Conservation (phyloP, 2,797 vertebrate species). For the Buceros bicornis region DNA sequence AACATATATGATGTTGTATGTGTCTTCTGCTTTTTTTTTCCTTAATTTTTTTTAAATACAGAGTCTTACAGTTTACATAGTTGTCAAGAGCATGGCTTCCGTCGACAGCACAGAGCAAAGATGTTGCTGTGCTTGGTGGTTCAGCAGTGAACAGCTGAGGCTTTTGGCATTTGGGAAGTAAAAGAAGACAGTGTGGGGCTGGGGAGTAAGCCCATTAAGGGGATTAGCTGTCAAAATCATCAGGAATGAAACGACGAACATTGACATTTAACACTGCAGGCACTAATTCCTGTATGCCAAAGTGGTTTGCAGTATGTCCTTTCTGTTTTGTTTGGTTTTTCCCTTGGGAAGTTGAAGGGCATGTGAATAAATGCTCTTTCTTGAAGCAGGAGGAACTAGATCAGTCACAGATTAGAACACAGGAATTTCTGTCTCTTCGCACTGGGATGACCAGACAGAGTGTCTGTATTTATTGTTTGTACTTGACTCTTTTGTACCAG, state of each 20-base stretch:
- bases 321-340: background rate
- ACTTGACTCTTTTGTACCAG: background rate
- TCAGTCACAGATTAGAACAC: background rate
- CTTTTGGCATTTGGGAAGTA: slow-evolving; percentile 21
- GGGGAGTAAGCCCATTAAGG: background rate
- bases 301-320: background rate
- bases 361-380: background rate
- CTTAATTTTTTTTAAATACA: background rate
- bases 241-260: slow-evolving; percentile 19
- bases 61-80: background rate
- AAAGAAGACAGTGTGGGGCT: background rate
- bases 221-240: slow-evolving; percentile 54
- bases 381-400: background rate
- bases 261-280: slow-evolving; percentile 27
- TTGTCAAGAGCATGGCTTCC: background rate
- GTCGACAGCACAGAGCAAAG: slow-evolving; percentile 2
- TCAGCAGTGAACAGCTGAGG: background rate
- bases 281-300: slow-evolving; percentile 32
- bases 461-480: background rate
- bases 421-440: background rate
- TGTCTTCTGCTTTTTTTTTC: background rate
- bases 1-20: background rate
- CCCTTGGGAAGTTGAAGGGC: background rate
- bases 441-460: background rate
- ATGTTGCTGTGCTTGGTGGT: slow-evolving; percentile 1